Evolutionary conservation across 1,140 invertebrate species (phyloP).

Genomic region (Antheraea pernyi): DNA sequence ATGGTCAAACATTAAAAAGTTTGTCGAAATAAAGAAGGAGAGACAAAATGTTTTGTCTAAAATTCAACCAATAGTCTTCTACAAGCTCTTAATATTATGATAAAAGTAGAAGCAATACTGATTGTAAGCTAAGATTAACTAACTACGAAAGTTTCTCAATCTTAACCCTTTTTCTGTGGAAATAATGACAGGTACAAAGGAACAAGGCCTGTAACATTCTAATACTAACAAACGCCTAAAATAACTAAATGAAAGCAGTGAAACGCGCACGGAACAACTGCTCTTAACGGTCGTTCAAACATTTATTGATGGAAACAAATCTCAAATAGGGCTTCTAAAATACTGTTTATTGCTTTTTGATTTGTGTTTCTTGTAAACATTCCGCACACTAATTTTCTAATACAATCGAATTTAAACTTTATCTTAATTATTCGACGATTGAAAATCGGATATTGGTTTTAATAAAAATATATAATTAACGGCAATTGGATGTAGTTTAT

Average conservation of each 20-base stretch:
- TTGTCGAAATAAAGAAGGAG: too few relatives aligned
- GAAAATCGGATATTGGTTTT: neutral
- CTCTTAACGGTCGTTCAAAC: conserved; percentile 35
- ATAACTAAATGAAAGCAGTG: conserved; percentile 20
- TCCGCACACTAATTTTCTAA: neutral
- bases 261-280: conserved; percentile 20
- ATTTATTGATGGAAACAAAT: conserved; percentile 54
- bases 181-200: neutral
- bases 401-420: neutral
- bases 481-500: neutral
- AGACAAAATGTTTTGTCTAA: too few relatives aligned
- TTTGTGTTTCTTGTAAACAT: conserved; percentile 45
- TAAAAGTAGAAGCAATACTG: too few relatives aligned
- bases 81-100: too few relatives aligned
- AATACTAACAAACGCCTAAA: conserved; percentile 16
- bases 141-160: neutral
- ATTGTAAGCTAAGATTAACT: too few relatives aligned
- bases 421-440: neutral
- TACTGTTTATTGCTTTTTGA: conserved; percentile 47
- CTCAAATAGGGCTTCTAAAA: conserved; percentile 49
- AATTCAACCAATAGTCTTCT: too few relatives aligned
- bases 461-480: conserved; percentile 1
- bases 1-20: too few relatives aligned
- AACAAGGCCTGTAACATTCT: neutral
- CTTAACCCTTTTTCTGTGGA: neutral